Percentiles rank a stretch among this genome's conserved stretches.
Evolutionary conservation across 2,113 vertebrate species (phyloP).

Genomic region (Percina caprodes): DNA sequence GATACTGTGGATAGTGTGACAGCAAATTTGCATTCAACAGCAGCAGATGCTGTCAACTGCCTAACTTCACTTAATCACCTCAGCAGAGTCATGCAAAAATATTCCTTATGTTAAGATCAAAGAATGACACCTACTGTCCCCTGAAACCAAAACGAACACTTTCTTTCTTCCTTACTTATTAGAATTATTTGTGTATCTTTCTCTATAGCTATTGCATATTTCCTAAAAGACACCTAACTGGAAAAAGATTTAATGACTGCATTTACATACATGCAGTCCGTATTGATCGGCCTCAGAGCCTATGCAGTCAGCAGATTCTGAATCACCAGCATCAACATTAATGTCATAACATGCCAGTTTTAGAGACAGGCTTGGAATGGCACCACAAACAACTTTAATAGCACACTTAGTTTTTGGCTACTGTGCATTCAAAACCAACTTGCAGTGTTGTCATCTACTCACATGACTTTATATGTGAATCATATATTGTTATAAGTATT

Average conservation of each 20-base stretch:
- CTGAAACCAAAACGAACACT: background rate
- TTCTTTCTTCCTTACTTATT: constrained; percentile 7
- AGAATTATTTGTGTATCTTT: constrained; percentile 33
- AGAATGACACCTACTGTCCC: constrained; percentile 16
- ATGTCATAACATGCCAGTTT: constrained; percentile 73
- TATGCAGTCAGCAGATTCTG: constrained; percentile 71
- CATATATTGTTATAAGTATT: background rate
- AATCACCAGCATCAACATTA: constrained; percentile 77
- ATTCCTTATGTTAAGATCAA: constrained; percentile 21
- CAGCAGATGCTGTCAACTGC: constrained; percentile 40
- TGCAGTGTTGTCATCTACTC: background rate
- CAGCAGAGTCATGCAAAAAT: constrained; percentile 41
- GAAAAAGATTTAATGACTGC: constrained; percentile 68
- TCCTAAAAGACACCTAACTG: constrained; percentile 49
- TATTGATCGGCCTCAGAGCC: constrained; percentile 69
- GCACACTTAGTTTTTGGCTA: constrained; percentile 51
- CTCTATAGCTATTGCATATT: constrained; percentile 22
- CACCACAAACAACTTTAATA: constrained; percentile 68
- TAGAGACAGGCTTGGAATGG: constrained; percentile 60
- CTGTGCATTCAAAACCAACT: constrained; percentile 39
- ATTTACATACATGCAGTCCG: constrained; percentile 72
- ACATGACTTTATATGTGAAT: background rate
- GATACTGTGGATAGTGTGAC: constrained; percentile 33
- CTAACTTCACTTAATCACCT: constrained; percentile 55
- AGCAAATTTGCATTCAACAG: constrained; percentile 53